Percentiles rank a stretch among this genome's conserved stretches.
Evolutionary conservation across 1,140 invertebrate genomes (phyloP).

Genomic region (Sesamia nonagrioides): DNA sequence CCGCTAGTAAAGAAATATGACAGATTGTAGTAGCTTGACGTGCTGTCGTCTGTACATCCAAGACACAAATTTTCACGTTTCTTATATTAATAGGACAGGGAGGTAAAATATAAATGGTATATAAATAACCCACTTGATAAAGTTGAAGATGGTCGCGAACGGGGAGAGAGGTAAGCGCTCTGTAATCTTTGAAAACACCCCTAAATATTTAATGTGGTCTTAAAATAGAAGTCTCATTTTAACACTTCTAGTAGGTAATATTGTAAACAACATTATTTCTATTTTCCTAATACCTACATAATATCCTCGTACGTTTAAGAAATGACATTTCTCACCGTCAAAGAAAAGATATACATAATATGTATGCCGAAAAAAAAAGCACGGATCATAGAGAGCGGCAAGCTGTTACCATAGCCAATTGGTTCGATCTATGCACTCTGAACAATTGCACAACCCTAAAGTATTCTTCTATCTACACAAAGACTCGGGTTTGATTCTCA

Average conservation of each 20-base stretch:
- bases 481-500: slow-evolving; percentile 20
- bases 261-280: background rate
- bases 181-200: background rate
- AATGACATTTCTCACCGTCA: background rate
- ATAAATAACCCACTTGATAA: background rate
- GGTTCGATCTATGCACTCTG: slow-evolving; percentile 22
- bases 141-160: background rate
- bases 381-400: background rate
- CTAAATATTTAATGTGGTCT: slow-evolving; percentile 10
- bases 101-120: background rate
- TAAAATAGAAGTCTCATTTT: slow-evolving; percentile 3
- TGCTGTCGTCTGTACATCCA: too few species aligned
- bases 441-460: slow-evolving; percentile 44
- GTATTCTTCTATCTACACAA: slow-evolving; percentile 45
- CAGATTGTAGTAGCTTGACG: too few species aligned
- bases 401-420: slow-evolving; percentile 32
- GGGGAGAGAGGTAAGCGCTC: background rate
- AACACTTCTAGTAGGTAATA: background rate
- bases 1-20: too few species aligned
- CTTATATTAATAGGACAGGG: too few species aligned
- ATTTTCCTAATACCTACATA: background rate
- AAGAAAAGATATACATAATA: background rate
- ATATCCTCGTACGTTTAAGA: too few species aligned
- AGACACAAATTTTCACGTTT: too few species aligned
- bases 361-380: background rate